These are phyloP conservation scores for Thecophora atra DNA, from an alignment of 2,888 invertebrate genomes.

Conservation along the genomic window DNA sequence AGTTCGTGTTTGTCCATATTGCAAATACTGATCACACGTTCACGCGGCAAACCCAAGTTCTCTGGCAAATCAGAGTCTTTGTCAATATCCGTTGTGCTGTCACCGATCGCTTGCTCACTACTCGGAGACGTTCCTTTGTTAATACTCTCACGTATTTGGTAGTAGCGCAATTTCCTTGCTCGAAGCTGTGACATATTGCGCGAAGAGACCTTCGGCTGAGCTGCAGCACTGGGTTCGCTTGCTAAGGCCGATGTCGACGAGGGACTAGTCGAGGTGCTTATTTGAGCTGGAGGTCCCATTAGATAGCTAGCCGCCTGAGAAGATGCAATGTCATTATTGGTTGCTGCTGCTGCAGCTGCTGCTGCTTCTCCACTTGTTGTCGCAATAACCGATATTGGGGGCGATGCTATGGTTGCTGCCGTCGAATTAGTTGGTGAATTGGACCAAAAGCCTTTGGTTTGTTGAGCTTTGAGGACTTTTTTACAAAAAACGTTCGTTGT, in stretches of 20 bases:
- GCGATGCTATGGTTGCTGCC: constrained; percentile 38
- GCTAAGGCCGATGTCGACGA: constrained; percentile 52
- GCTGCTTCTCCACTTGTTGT: constrained; percentile 55
- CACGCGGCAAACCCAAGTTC: constrained; percentile 70
- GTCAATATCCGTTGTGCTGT: constrained; percentile 49
- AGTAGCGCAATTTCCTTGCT: constrained; percentile 63
- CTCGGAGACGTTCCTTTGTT: constrained; percentile 39
- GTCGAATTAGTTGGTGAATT: constrained; percentile 55
- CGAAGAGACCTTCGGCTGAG: constrained; percentile 65
- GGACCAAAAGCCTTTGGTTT: constrained; percentile 63
- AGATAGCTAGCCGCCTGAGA: constrained; percentile 58
- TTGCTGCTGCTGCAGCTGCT: constrained; percentile 42
- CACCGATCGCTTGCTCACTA: constrained; percentile 46
- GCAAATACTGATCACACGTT: constrained; percentile 78
- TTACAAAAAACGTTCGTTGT: constrained; percentile 64
- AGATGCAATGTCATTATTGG: constrained; percentile 26
- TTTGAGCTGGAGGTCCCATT: constrained; percentile 66
- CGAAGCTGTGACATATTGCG: constrained; percentile 67
- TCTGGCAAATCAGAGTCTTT: constrained; percentile 55
- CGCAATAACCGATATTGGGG: constrained; percentile 47
- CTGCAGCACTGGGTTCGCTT: constrained; percentile 31
- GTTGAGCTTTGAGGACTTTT: constrained; percentile 65
- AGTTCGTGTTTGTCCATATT: constrained; percentile 83
- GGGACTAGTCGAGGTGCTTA: constrained; percentile 54
- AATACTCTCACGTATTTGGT: constrained; percentile 23